A percentile compares a stretch with the other conserved stretches of the same genome.
phyloP scores from a whole-genome alignment of 2,797 vertebrate species.

The Enteromius treurensis region DNA sequence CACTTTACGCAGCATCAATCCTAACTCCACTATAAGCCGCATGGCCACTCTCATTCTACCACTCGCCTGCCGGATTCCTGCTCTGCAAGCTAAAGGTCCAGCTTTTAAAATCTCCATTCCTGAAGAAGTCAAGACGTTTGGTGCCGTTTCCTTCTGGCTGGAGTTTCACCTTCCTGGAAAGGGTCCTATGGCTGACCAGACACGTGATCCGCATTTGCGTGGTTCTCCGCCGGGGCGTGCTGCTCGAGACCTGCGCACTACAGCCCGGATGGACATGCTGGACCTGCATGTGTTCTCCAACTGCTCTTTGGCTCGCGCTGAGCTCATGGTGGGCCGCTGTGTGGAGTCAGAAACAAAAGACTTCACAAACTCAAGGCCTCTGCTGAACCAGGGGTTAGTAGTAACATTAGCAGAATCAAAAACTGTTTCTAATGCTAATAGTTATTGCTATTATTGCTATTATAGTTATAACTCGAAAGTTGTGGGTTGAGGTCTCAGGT shows the following conservation, averaged over 20 bases:
- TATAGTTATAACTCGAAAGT: too few species aligned
- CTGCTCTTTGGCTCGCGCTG: slow-evolving; percentile 49
- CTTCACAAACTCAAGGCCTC: slow-evolving; percentile 35
- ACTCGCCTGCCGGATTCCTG: slow-evolving; percentile 71
- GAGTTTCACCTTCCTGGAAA: slow-evolving; percentile 64
- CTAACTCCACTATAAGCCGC: slow-evolving; percentile 63
- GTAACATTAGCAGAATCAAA: neutral
- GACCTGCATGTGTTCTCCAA: slow-evolving; percentile 72
- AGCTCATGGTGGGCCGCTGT: slow-evolving; percentile 69
- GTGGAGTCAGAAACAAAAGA: slow-evolving; percentile 63
- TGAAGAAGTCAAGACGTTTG: slow-evolving; percentile 65
- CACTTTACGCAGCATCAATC: slow-evolving; percentile 65
- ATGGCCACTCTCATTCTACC: slow-evolving; percentile 68
- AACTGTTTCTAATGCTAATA: neutral
- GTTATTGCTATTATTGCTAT: too few species aligned
- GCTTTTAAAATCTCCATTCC: slow-evolving; percentile 40
- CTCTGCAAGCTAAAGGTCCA: slow-evolving; percentile 46
- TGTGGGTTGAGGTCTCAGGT: too few species aligned
- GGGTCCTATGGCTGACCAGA: slow-evolving; percentile 60
- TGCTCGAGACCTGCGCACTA: neutral
- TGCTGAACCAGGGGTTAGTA: slow-evolving; percentile 72
- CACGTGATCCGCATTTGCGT: slow-evolving; percentile 24
- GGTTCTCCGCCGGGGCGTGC: fast-evolving
- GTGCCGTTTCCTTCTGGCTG: slow-evolving; percentile 56
- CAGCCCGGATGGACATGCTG: slow-evolving; percentile 46